A percentile compares a stretch with the other conserved stretches of the same genome.
These are phyloP conservation scores for Oryzias sinensis DNA, from an alignment of 2,797 vertebrate species.

Conservation along the genomic window DNA sequence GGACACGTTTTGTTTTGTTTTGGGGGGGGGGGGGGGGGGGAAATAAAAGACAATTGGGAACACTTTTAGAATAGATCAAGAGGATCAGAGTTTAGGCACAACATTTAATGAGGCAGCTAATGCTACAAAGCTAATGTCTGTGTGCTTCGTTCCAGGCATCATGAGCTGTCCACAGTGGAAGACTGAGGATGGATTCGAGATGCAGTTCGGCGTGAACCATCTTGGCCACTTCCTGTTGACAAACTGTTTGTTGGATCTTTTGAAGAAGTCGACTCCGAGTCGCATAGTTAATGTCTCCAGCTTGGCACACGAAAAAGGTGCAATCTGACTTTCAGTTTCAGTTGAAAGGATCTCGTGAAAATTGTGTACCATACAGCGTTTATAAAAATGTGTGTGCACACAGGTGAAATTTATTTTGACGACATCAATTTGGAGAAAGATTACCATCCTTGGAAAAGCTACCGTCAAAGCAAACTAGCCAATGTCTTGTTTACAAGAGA, in stretches of 20 bases:
- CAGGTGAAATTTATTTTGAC: conserved; percentile 70
- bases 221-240: conserved; percentile 68
- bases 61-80: too few species aligned
- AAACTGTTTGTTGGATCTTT: conserved; percentile 61
- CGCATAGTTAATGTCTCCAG: conserved; percentile 58
- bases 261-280: conserved; percentile 61
- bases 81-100: too few species aligned
- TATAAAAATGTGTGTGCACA: neutral
- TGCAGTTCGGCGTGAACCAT: conserved; percentile 73
- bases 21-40: too few species aligned
- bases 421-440: conserved; percentile 69
- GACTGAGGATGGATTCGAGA: conserved; percentile 72
- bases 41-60: too few species aligned
- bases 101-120: neutral
- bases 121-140: neutral
- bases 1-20: too few species aligned
- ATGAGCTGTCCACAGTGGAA: conserved; percentile 68
- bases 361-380: too few species aligned
- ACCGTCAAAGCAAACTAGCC: conserved; percentile 70
- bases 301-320: conserved; percentile 59
- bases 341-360: too few species aligned
- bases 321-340: neutral
- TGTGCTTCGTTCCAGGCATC: conserved; percentile 44
- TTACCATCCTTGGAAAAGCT: conserved; percentile 56
- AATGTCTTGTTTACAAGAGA: conserved; percentile 70